phyloP scores from a whole-genome alignment of 2,888 invertebrate genomes.

The Nemoura dubitans region DNA sequence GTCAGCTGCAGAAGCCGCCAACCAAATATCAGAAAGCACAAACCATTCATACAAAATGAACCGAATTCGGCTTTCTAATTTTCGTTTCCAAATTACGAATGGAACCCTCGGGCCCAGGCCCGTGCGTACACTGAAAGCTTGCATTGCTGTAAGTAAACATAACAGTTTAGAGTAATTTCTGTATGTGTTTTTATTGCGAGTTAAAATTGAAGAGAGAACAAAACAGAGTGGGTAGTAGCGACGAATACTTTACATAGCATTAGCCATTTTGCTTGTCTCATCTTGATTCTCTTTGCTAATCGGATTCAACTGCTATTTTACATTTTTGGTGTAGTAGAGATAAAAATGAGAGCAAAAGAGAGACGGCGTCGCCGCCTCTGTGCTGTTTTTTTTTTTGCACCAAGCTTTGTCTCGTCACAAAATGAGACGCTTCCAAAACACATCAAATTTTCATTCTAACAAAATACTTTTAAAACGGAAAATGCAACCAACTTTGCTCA shows the following conservation, averaged over 20 bases:
- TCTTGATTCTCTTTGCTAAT: slow-evolving; percentile 12
- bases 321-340: neutral
- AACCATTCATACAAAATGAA: neutral
- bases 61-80: neutral
- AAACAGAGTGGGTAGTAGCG: neutral
- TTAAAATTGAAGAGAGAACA: neutral
- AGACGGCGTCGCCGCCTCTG: neutral
- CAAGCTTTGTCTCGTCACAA: neutral
- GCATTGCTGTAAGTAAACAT: neutral
- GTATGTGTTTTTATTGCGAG: neutral
- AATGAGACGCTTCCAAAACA: slow-evolving; percentile 3
- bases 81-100: neutral
- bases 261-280: slow-evolving; percentile 12
- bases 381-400: neutral
- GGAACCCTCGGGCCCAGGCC: neutral
- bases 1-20: neutral
- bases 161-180: neutral
- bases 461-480: neutral
- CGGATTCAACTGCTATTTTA: slow-evolving; percentile 12
- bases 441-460: neutral
- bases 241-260: slow-evolving; percentile 2
- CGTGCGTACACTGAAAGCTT: neutral
- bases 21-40: neutral
- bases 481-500: neutral
- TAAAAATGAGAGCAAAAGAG: slow-evolving; percentile 7